A percentile compares a stretch with the other conserved stretches of the same genome.
Evolutionary conservation across 2,797 vertebrate genomes (phyloP).

Genomic region (Zonotrichia albicollis): DNA sequence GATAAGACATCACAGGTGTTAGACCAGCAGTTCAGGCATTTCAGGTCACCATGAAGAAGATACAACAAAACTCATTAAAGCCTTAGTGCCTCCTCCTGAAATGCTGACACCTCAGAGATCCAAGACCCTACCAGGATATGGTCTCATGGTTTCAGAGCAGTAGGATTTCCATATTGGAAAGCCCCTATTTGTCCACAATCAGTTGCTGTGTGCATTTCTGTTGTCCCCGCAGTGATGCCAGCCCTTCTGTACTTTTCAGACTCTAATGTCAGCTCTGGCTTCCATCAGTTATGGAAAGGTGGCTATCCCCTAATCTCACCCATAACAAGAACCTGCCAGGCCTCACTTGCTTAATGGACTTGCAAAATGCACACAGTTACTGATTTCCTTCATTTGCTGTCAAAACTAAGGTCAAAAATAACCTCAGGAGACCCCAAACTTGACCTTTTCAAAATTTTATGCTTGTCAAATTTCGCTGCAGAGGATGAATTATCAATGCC

Average conservation of each 20-base stretch:
- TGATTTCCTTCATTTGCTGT: constrained; percentile 48
- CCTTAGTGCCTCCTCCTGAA: background rate
- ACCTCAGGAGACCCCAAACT: constrained; percentile 19
- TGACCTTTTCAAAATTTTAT: constrained; percentile 60
- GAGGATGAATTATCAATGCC: constrained; percentile 45
- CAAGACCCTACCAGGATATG: background rate
- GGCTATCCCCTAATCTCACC: background rate
- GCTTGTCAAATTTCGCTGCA: constrained; percentile 60
- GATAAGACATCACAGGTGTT: background rate
- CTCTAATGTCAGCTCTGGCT: background rate
- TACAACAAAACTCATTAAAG: background rate
- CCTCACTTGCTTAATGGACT: constrained; percentile 39
- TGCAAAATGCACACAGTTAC: background rate
- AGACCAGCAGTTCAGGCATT: background rate
- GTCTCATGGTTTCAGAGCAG: background rate
- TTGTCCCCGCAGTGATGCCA: background rate
- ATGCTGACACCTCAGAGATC: background rate
- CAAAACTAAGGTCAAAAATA: constrained; percentile 62
- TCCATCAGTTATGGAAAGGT: background rate
- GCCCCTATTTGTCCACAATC: background rate
- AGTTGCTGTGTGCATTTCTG: background rate
- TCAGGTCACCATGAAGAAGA: background rate
- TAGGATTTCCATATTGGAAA: background rate
- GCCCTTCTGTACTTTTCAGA: background rate
- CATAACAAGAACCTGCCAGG: constrained; percentile 14